Evolutionary conservation across 2,113 vertebrate genomes (phyloP), one percentile per base, ranked within the genome.

Genomic region (Merops nubicus): DNA sequence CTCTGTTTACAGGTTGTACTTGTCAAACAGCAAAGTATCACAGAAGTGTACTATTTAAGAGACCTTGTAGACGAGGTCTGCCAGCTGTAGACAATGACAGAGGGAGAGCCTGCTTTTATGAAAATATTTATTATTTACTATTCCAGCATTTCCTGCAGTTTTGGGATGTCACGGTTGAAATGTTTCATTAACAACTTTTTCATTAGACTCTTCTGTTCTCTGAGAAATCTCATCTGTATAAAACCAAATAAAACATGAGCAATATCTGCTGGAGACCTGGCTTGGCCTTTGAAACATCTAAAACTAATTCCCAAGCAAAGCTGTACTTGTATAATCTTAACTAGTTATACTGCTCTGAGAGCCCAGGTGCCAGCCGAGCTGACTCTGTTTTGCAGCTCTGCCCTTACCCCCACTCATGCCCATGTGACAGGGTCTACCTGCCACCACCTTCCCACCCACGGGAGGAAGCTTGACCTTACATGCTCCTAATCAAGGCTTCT

Each of bases 81-180:
- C 48, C 54, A 43, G 54, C 40, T 54, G 48, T 73, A 64, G 74
- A 36, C 69, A 79, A 23, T 31, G 79, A 33, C 8, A 45, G 64
- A 70, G 65, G 42, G 9, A 59, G 18, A 91, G 22, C 29, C 29
- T 60, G 54, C 26, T 91, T 77, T 93, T 67, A 77, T 50, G 62
- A 86, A 84, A 88, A 89, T 47, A n/a, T 64, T 59, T 50, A 16
- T n/a, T 67, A 53, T 76, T 95, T 81, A 36, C 43, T 6, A 28
- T 78, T 75, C 78, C 77, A 85, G 76, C 7, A 38, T 88, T 91
- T 83, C 82, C 91, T 91, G 88, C 21, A 18, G 6, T 85, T 89
- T 93, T 8, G 50, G 54, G 85, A 74, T 74, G 38, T 62, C 91
- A 29, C 20, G 63, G 34, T 67, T 77, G 23, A 85, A 51, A 72